These are phyloP conservation scores for Umimayanthus kanabou DNA, from an alignment of 92 coral and sea anemone genomes.

Conservation along the genomic window DNA sequence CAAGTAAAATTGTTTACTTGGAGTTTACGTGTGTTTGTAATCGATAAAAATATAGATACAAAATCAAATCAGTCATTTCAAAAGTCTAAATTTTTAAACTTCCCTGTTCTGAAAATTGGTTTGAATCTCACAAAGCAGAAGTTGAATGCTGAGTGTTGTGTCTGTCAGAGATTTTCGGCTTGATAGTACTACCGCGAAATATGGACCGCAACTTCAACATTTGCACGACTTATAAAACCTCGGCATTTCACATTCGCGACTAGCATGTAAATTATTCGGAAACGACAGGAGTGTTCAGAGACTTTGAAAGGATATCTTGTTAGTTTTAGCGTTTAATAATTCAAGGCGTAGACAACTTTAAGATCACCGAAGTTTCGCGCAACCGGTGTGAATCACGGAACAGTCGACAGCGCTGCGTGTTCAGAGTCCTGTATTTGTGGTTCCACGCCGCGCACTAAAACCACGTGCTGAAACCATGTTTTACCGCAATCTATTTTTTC, in stretches of 20 bases:
- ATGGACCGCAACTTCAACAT: neutral
- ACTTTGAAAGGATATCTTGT: constrained; percentile 4
- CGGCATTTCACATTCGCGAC: constrained; percentile 10
- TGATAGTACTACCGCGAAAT: neutral
- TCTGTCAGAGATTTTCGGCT: neutral
- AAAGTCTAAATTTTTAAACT: neutral
- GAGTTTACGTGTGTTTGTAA: neutral
- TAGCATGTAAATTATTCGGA: neutral
- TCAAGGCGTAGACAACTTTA: constrained; percentile 27
- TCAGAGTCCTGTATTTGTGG: neutral
- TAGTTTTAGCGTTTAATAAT: constrained; percentile 23
- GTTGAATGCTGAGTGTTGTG: neutral
- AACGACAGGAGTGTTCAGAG: neutral
- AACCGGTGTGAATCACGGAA: constrained; percentile 6
- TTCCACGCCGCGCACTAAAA: neutral
- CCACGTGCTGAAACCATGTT: constrained; percentile 9
- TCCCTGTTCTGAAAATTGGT: too few species aligned
- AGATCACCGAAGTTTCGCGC: neutral
- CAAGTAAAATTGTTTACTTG: neutral
- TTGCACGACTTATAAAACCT: neutral
- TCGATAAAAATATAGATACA: neutral
- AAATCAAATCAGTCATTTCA: neutral
- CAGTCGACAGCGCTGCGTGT: neutral
- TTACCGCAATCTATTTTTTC: neutral
- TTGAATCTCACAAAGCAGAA: neutral